Percentiles rank a stretch among this genome's conserved stretches.
These are phyloP conservation scores for Lipophrys pholis DNA, from an alignment of 2,113 vertebrate genomes.

Conservation along the genomic window DNA sequence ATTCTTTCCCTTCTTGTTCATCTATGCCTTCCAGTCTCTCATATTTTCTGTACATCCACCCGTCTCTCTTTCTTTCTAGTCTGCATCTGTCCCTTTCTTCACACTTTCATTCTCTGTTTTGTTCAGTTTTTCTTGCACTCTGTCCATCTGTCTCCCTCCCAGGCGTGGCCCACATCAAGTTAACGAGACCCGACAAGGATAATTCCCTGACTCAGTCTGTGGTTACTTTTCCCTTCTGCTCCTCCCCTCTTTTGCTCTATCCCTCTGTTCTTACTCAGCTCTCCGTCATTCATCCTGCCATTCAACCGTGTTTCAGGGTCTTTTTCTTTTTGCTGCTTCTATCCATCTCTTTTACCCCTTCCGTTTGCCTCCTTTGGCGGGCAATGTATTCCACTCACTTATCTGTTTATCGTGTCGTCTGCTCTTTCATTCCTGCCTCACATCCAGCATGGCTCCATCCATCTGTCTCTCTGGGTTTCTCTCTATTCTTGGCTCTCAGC, in stretches of 20 bases:
- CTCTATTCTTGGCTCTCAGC: slow-evolving; percentile 17
- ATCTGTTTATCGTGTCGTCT: slow-evolving; percentile 44
- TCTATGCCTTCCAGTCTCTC: not conserved
- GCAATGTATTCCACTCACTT: slow-evolving; percentile 38
- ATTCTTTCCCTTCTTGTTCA: not conserved
- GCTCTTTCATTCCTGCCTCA: slow-evolving; percentile 23
- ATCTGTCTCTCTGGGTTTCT: slow-evolving; percentile 41
- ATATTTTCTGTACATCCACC: not conserved
- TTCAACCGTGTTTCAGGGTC: slow-evolving; percentile 52
- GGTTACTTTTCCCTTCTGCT: slow-evolving; percentile 64
- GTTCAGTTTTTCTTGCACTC: slow-evolving; percentile 15
- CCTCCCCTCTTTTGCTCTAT: slow-evolving; percentile 44
- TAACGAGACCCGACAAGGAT: slow-evolving; percentile 74
- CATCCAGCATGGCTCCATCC: slow-evolving; percentile 22
- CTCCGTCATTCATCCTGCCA: slow-evolving; percentile 47
- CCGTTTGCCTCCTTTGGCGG: slow-evolving; percentile 33
- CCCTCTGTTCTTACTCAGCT: slow-evolving; percentile 57
- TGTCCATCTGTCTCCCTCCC: slow-evolving; percentile 26
- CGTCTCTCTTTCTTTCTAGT: not conserved
- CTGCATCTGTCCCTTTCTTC: slow-evolving; percentile 28
- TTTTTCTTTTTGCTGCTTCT: slow-evolving; percentile 47
- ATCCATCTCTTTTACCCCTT: slow-evolving; percentile 50
- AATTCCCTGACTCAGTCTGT: slow-evolving; percentile 76
- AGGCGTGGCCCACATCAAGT: slow-evolving; percentile 70
- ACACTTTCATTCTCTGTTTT: slow-evolving; percentile 22